phyloP scores from a whole-genome alignment of 2,797 vertebrate species.

The Diceros bicornis region DNA sequence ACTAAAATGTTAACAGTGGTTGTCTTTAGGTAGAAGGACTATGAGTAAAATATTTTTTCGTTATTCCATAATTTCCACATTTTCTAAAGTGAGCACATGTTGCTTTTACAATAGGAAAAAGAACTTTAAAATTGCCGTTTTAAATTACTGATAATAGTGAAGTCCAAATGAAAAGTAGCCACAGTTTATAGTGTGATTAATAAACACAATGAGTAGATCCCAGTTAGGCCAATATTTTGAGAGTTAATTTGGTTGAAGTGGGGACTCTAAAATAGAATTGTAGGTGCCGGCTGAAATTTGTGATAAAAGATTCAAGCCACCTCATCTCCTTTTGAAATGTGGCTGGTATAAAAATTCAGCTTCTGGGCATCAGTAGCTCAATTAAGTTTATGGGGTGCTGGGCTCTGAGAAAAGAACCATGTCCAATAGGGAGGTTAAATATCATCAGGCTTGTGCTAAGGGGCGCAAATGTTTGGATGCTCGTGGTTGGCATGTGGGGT shows the following conservation, averaged over 20 bases:
- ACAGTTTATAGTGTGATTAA: conserved; percentile 47
- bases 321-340: conserved; percentile 30
- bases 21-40: conserved; percentile 6
- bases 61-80: not conserved
- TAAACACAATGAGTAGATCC: conserved; percentile 43
- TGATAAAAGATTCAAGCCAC: not conserved
- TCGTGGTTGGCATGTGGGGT: not conserved
- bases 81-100: conserved; percentile 4
- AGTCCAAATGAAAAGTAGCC: conserved; percentile 50
- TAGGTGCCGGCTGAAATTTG: not conserved
- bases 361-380: conserved; percentile 30
- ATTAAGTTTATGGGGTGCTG: not conserved
- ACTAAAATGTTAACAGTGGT: conserved; percentile 50
- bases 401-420: conserved; percentile 21
- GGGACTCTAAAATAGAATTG: not conserved
- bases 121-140: conserved; percentile 50
- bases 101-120: conserved; percentile 43
- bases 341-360: not conserved
- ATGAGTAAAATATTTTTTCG: conserved; percentile 53
- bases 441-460: not conserved
- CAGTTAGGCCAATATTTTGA: conserved; percentile 44
- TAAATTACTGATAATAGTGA: conserved; percentile 46
- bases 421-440: not conserved
- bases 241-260: not conserved
- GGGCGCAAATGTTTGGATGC: not conserved